Conservation (phyloP, 2,888 invertebrate species). For the Thumatha senex region DNA sequence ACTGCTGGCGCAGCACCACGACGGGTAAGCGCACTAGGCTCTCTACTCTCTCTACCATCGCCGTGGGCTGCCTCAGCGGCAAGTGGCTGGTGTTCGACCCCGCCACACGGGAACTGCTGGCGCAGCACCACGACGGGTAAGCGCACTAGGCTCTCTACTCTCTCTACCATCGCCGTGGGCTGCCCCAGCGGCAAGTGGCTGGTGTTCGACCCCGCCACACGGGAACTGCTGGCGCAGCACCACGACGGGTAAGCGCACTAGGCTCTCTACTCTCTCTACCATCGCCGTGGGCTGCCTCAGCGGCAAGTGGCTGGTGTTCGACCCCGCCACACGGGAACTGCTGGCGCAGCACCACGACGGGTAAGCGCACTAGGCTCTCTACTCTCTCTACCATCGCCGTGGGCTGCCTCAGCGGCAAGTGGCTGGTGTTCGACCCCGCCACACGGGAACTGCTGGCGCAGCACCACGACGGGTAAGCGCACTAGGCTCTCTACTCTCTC, state of each 20-base stretch:
- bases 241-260: conserved; percentile 84
- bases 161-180: too few relatives aligned
- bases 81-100: conserved; percentile 94
- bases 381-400: too few relatives aligned
- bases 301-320: conserved; percentile 93
- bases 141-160: too few relatives aligned
- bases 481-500: too few relatives aligned
- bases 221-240: conserved; percentile 87
- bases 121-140: conserved; percentile 87
- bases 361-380: conserved; percentile 37
- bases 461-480: conserved; percentile 85
- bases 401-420: conserved; percentile 91
- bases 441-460: conserved; percentile 88
- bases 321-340: conserved; percentile 89
- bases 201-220: conserved; percentile 90
- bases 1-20: conserved; percentile 86
- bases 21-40: conserved; percentile 81
- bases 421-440: conserved; percentile 92
- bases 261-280: too few relatives aligned
- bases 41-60: too few relatives aligned
- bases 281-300: conserved; percentile 90
- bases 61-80: conserved; percentile 90
- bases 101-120: conserved; percentile 88
- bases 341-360: conserved; percentile 88
- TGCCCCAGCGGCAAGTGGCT: conserved; percentile 92